Evolutionary conservation across 2,797 vertebrate species (phyloP).

Genomic region (Denticeps clupeoides): DNA sequence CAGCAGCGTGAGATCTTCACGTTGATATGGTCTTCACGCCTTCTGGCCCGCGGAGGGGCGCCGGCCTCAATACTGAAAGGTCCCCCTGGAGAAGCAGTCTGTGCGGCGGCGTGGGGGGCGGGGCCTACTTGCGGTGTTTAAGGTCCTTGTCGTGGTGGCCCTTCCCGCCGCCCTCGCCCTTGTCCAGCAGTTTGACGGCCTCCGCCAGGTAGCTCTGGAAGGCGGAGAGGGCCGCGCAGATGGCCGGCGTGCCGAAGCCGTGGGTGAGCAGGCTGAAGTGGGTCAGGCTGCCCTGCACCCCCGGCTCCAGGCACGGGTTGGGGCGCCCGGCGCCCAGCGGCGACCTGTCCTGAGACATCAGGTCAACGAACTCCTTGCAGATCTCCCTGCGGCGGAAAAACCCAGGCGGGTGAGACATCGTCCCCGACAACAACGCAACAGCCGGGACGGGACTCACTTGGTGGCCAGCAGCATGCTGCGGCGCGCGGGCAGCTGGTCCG

Average conservation of each 20-base stretch:
- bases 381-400: constrained; percentile 62
- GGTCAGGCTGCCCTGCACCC: constrained; percentile 88
- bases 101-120: background rate
- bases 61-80: no score
- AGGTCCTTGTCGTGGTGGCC: constrained; percentile 79
- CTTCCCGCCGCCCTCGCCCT: constrained; percentile 72
- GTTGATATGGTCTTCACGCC: no score
- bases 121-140: constrained; percentile 82
- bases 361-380: constrained; percentile 93
- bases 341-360: constrained; percentile 94
- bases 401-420: no score
- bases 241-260: constrained; percentile 86
- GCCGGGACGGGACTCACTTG: constrained; percentile 68
- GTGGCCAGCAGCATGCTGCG: constrained; percentile 95
- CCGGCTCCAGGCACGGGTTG: constrained; percentile 79
- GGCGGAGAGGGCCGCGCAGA: constrained; percentile 89
- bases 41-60: no score
- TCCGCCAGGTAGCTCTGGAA: constrained; percentile 99
- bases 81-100: no score
- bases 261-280: constrained; percentile 97
- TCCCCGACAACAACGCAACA: background rate
- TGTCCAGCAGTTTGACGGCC: constrained; percentile 92
- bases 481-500: constrained; percentile 78
- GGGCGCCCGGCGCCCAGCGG: constrained; percentile 85
- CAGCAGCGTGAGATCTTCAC: background rate